Percentiles rank a stretch among this genome's conserved stretches.
Evolutionary conservation across 2,113 vertebrate species (phyloP).

Genomic region (Ceyx margarethae): DNA sequence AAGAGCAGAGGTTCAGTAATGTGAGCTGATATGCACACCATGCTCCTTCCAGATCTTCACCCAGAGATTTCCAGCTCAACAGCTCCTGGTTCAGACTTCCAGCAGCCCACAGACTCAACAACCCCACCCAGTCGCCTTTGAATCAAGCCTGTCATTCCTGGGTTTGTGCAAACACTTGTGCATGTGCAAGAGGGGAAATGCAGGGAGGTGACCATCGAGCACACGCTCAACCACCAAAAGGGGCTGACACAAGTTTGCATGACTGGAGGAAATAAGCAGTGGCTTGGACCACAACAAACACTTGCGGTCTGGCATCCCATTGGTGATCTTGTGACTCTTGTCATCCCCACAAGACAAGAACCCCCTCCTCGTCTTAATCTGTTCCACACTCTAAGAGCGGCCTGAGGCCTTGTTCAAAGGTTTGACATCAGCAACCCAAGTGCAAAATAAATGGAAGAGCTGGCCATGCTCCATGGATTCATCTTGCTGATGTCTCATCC

Average conservation of each 20-base stretch:
- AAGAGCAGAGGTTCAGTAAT: not conserved
- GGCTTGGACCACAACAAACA: constrained; percentile 34
- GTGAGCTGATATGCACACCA: not conserved
- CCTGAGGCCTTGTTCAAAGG: not conserved
- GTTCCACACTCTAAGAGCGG: fast-evolving
- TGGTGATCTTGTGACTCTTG: constrained; percentile 24
- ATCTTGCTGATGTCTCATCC: not conserved
- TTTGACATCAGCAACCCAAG: constrained; percentile 10
- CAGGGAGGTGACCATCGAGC: not conserved
- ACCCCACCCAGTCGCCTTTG: not conserved
- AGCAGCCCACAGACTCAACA: not conserved
- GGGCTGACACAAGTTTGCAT: not conserved
- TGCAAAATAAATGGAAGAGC: not conserved
- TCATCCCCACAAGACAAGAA: not conserved
- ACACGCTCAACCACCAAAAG: not conserved
- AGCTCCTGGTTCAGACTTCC: not conserved
- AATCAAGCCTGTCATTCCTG: not conserved
- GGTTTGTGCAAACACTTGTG: not conserved
- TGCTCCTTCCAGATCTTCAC: not conserved
- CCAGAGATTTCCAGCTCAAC: not conserved
- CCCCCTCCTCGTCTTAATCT: not conserved
- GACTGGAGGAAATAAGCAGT: not conserved
- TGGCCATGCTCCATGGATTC: constrained; percentile 34
- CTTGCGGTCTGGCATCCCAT: not conserved
- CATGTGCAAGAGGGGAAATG: fast-evolving